phyloP scores from a whole-genome alignment of 2,797 vertebrate species.

The Decapterus maruadsi region DNA sequence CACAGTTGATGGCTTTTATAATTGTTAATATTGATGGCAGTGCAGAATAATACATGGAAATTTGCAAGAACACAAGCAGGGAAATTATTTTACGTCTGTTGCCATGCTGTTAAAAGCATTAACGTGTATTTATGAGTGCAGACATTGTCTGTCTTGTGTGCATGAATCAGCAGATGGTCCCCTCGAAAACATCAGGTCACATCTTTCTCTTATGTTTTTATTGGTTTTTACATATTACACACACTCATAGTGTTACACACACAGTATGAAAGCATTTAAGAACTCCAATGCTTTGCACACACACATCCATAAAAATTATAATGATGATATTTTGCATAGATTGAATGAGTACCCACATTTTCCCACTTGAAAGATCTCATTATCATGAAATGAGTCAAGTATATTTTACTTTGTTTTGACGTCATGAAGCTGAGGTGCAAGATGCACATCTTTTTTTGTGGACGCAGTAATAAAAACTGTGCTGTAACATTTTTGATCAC shows the following conservation, averaged over 20 bases:
- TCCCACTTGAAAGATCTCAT: conserved; percentile 8
- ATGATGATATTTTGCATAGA: conserved; percentile 27
- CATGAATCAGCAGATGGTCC: conserved; percentile 48
- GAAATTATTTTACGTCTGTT: conserved; percentile 62
- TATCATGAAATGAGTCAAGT: conserved; percentile 27
- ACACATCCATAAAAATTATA: too few relatives aligned
- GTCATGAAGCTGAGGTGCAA: conserved; percentile 5
- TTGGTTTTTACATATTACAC: too few relatives aligned
- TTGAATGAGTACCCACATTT: background rate
- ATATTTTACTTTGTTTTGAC: conserved; percentile 3
- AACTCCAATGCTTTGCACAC: too few relatives aligned
- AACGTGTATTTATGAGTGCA: conserved; percentile 64
- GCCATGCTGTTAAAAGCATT: conserved; percentile 62
- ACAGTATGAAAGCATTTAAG: too few relatives aligned
- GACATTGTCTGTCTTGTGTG: conserved; percentile 49
- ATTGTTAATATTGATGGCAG: conserved; percentile 70
- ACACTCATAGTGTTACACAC: too few relatives aligned
- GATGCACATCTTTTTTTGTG: background rate
- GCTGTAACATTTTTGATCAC: background rate
- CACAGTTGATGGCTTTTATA: conserved; percentile 65
- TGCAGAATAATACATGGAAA: conserved; percentile 60
- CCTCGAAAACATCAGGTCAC: conserved; percentile 49
- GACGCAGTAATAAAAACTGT: background rate
- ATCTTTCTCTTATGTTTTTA: conserved; percentile 24
- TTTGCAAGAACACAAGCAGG: conserved; percentile 56